These are phyloP conservation scores for Drosophila fulvimacula DNA, from an alignment of 2,888 invertebrate genomes.

Conservation along the genomic window DNA sequence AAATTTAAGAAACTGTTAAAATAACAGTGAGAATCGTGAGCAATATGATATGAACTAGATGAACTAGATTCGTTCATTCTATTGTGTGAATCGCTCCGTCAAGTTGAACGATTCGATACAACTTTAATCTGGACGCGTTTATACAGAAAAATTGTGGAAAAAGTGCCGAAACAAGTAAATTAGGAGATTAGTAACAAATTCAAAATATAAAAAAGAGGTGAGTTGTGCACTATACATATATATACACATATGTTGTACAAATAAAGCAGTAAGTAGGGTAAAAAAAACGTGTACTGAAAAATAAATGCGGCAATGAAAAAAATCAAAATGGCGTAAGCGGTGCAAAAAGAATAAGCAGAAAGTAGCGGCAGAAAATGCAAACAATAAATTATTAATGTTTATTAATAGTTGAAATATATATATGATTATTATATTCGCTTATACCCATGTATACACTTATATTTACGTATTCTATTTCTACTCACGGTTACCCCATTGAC, in stretches of 20 bases:
- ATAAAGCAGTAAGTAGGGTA: not conserved
- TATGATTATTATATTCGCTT: too few species aligned
- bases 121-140: constrained; percentile 32
- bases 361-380: constrained; percentile 17
- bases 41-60: not conserved
- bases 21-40: not conserved
- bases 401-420: not conserved
- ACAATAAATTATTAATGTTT: not conserved
- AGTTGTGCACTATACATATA: not conserved
- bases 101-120: constrained; percentile 26
- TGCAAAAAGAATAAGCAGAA: constrained; percentile 32
- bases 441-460: not conserved
- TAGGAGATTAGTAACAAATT: constrained; percentile 22
- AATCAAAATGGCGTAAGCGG: constrained; percentile 74
- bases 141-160: constrained; percentile 42
- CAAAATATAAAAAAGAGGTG: constrained; percentile 35
- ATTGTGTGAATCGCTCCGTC: not conserved
- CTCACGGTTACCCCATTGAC: not conserved
- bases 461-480: not conserved
- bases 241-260: not conserved
- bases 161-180: constrained; percentile 39
- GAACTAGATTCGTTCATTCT: not conserved
- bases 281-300: constrained; percentile 3
- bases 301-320: constrained; percentile 34
- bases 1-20: not conserved